phyloP scores from a whole-genome alignment of 2,113 vertebrate species.

The Tachysurus fulvidraco region DNA sequence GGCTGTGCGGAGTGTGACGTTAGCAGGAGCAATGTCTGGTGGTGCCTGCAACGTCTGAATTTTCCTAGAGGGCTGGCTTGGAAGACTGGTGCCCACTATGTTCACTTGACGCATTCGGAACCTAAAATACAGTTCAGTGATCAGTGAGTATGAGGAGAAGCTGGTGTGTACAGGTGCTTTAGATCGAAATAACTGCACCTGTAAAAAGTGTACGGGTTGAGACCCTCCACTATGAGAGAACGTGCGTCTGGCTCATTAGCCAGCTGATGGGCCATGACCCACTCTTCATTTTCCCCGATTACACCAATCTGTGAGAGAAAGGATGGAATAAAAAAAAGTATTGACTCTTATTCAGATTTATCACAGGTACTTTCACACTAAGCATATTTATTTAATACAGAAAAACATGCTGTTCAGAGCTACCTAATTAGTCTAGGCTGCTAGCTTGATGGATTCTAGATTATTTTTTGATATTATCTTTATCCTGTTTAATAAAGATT shows the following conservation, averaged over 20 bases:
- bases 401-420: not conserved
- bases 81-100: constrained; percentile 92
- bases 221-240: constrained; percentile 86
- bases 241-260: constrained; percentile 86
- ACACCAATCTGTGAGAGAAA: constrained; percentile 79
- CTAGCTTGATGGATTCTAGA: not conserved
- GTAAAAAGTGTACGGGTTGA: constrained; percentile 89
- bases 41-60: constrained; percentile 95
- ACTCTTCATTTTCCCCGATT: constrained; percentile 87
- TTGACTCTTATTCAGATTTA: not conserved
- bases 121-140: constrained; percentile 65
- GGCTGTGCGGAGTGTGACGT: constrained; percentile 89
- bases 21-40: constrained; percentile 85
- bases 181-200: constrained; percentile 2
- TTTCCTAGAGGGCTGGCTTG: constrained; percentile 90
- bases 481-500: not conserved
- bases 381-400: not conserved
- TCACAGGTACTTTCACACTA: not conserved
- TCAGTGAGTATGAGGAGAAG: not conserved
- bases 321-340: constrained; percentile 26
- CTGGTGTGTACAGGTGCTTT: not conserved
- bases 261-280: constrained; percentile 85
- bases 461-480: not conserved
- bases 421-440: not conserved
- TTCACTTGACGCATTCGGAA: constrained; percentile 96